These are phyloP conservation scores for Pseudanteris insignis DNA, from an alignment of 2,888 invertebrate species.

Conservation along the genomic window DNA sequence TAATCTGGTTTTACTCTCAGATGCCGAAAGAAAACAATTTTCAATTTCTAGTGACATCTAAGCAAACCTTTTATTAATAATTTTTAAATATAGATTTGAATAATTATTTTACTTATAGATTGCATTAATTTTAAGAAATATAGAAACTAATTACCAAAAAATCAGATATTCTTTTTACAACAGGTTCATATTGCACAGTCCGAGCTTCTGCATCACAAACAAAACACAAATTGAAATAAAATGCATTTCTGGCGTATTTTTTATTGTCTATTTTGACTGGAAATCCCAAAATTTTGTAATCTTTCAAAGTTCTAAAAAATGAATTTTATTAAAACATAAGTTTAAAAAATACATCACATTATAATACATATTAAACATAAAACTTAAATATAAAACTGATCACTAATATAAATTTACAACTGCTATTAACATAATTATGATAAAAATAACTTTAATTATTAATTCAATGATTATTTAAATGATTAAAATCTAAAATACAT, in stretches of 20 bases:
- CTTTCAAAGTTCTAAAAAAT: conserved; percentile 75
- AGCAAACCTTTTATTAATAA: no score
- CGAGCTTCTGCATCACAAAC: conserved; percentile 90
- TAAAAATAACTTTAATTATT: no score
- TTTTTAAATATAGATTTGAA: no score
- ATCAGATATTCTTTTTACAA: conserved; percentile 92
- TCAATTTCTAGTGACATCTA: conserved; percentile 87
- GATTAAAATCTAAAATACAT: no score
- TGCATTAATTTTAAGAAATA: conserved; percentile 1
- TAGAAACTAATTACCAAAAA: conserved; percentile 83
- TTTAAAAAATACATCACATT: no score
- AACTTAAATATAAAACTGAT: no score
- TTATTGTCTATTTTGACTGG: conserved; percentile 89
- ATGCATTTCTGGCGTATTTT: conserved; percentile 92
- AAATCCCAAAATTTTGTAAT: conserved; percentile 91
- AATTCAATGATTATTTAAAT: no score
- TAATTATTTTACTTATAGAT: not conserved
- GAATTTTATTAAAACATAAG: no score
- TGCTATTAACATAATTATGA: no score
- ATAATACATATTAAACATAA: no score
- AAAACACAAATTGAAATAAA: conserved; percentile 94
- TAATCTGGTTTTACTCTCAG: conserved; percentile 75
- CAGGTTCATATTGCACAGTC: conserved; percentile 92
- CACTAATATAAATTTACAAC: no score
- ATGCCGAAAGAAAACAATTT: conserved; percentile 81